Evolutionary conservation across 1,140 invertebrate genomes (phyloP).

Genomic region (Archivesica marissinica): DNA sequence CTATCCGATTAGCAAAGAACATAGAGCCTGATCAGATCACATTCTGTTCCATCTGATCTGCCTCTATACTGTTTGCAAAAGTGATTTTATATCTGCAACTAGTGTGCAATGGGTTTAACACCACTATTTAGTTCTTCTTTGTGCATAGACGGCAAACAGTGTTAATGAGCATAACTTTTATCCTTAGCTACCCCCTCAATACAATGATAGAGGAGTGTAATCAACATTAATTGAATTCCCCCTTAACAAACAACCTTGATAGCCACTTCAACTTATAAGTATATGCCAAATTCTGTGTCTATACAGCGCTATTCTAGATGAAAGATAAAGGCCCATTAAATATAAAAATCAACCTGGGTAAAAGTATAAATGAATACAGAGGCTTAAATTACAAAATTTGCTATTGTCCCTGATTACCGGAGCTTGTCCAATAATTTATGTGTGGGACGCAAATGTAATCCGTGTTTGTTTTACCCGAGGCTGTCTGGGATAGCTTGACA

Average conservation of each 20-base stretch:
- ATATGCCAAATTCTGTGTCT: conserved; percentile 53
- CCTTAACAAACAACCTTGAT: conserved; percentile 47
- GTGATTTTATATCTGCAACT: too few relatives aligned
- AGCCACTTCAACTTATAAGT: conserved; percentile 58
- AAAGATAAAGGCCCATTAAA: conserved; percentile 62
- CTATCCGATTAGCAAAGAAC: too few relatives aligned
- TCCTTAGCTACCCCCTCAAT: conserved; percentile 23
- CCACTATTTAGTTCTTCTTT: background rate
- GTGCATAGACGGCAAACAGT: background rate
- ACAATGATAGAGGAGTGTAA: conserved; percentile 40
- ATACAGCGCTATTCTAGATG: conserved; percentile 45
- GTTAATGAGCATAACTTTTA: background rate
- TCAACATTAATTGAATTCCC: conserved; percentile 59
- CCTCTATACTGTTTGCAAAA: too few relatives aligned
- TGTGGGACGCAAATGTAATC: conserved; percentile 63
- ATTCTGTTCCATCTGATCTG: too few relatives aligned
- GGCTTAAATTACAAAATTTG: conserved; percentile 65
- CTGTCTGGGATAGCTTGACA: conserved; percentile 48
- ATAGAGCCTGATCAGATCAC: too few relatives aligned
- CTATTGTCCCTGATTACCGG: conserved; percentile 61
- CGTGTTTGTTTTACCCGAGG: conserved; percentile 63
- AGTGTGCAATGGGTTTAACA: too few relatives aligned
- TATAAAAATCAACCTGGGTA: conserved; percentile 64
- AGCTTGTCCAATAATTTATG: conserved; percentile 65
- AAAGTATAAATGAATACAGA: conserved; percentile 63